Percentiles rank a stretch among this genome's conserved stretches.
Conservation (phyloP, 2,113 vertebrate genomes). For the Nyctereutes procyonoides region DNA sequence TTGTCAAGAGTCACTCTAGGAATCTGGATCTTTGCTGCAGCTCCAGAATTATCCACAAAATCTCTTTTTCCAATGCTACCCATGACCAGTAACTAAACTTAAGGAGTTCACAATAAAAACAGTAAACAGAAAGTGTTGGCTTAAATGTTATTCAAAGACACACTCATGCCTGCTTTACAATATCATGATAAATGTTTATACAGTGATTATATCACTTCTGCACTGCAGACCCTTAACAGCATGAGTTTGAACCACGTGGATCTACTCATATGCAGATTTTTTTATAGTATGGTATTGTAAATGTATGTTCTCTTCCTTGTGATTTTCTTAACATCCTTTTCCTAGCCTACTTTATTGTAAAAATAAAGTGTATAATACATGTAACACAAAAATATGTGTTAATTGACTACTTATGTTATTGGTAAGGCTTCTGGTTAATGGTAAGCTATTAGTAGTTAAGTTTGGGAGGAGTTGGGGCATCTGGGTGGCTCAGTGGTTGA, state of each 20-base stretch:
- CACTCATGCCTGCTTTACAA: not conserved
- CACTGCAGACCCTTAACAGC: not conserved
- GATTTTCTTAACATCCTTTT: not conserved
- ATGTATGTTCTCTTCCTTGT: not conserved
- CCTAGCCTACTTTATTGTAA: not conserved
- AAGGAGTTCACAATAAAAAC: not conserved
- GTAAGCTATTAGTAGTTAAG: not conserved
- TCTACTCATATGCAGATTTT: not conserved
- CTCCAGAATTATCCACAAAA: not conserved
- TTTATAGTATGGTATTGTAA: not conserved
- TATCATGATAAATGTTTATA: too few species aligned
- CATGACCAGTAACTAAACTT: not conserved
- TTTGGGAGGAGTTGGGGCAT: not conserved
- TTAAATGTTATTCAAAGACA: not conserved
- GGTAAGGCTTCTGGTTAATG: not conserved
- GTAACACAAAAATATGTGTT: not conserved
- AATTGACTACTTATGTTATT: not conserved
- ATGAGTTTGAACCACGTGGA: not conserved
- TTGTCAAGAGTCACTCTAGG: not conserved
- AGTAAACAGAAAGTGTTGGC: not conserved
- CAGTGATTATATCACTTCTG: rapidly evolving
- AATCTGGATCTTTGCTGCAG: not conserved
- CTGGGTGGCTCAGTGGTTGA: too few species aligned
- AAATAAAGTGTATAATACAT: not conserved
- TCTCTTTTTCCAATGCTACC: not conserved